A percentile compares a stretch with the other conserved stretches of the same genome.
These are phyloP conservation scores for Chromis chromis DNA, from an alignment of 2,797 vertebrate genomes.

Conservation along the genomic window DNA sequence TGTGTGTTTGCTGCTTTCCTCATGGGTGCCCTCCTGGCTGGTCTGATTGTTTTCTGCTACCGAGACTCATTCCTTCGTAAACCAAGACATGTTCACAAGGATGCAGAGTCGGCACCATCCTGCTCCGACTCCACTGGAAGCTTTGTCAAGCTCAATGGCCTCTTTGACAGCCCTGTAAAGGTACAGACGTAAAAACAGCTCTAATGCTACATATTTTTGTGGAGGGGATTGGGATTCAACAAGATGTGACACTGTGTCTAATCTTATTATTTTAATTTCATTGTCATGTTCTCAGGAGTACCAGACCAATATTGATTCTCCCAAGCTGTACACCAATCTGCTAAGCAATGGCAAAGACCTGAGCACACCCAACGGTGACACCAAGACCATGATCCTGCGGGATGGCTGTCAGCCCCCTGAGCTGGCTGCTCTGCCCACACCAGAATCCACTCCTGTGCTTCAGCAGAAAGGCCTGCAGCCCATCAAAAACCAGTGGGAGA, in stretches of 20 bases:
- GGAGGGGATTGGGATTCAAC: conserved; percentile 2
- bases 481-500: conserved; percentile 94
- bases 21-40: conserved; percentile 95
- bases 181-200: conserved; percentile 55
- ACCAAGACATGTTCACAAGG: conserved; percentile 93
- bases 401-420: conserved; percentile 93
- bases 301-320: conserved; percentile 93
- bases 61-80: conserved; percentile 93
- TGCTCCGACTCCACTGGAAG: conserved; percentile 95
- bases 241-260: conserved; percentile 39
- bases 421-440: conserved; percentile 94
- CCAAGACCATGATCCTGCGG: conserved; percentile 92
- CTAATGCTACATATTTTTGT: conserved; percentile 22
- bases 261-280: conserved; percentile 39
- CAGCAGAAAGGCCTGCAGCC: conserved; percentile 95
- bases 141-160: conserved; percentile 95
- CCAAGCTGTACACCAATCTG: conserved; percentile 95
- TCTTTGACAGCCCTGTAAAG: conserved; percentile 98
- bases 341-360: conserved; percentile 92
- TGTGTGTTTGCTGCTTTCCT: conserved; percentile 97
- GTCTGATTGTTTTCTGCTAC: conserved; percentile 96
- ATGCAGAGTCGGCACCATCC: conserved; percentile 93
- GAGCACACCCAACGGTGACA: conserved; percentile 86
- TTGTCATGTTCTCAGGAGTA: conserved; percentile 85
- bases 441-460: conserved; percentile 96